These are phyloP conservation scores for Grallaria varia DNA, from an alignment of 2,113 vertebrate species.

Conservation along the genomic window DNA sequence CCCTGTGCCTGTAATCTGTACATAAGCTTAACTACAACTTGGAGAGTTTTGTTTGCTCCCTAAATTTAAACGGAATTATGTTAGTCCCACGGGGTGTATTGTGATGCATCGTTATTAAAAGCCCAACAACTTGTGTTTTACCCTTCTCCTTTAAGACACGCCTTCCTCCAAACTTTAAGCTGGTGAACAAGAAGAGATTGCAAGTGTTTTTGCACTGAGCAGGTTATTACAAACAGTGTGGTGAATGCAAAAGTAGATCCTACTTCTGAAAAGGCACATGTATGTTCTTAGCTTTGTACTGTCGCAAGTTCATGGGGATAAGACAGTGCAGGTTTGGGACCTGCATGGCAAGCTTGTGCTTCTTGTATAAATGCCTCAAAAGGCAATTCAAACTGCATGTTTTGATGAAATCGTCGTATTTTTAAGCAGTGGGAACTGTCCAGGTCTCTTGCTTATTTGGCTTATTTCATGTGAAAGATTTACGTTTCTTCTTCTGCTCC, in stretches of 20 bases:
- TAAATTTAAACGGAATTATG: background rate
- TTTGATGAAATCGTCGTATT: background rate
- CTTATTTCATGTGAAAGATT: background rate
- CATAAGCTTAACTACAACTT: background rate
- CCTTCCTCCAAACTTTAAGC: background rate
- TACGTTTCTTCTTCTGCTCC: background rate
- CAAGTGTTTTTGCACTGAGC: background rate
- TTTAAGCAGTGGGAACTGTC: background rate
- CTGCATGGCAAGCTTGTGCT: accelerated
- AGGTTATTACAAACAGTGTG: background rate
- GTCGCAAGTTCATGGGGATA: background rate
- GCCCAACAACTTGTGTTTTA: background rate
- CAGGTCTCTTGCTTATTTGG: background rate
- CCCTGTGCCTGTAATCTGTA: background rate
- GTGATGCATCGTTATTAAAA: background rate
- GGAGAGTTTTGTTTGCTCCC: background rate
- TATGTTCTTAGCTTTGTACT: background rate
- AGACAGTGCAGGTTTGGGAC: background rate
- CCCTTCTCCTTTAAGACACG: background rate
- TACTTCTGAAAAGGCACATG: background rate
- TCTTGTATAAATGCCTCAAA: background rate
- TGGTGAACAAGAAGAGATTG: background rate
- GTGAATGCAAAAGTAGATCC: background rate
- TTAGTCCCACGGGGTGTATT: background rate
- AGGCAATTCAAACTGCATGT: background rate